Evolutionary conservation across 1,140 invertebrate genomes (phyloP).

Genomic region (Formica exsecta): DNA sequence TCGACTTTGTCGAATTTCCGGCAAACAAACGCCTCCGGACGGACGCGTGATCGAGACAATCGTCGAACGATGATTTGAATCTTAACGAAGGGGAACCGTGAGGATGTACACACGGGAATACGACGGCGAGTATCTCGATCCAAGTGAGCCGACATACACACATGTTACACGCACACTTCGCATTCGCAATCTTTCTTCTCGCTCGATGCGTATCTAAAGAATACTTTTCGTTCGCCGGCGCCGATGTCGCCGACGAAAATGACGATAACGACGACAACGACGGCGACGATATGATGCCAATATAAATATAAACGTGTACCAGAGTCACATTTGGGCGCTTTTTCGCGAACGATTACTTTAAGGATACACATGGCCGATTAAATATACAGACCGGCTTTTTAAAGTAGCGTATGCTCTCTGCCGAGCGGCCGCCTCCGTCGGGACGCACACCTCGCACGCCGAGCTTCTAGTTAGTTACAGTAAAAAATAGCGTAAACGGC

Average conservation of each 20-base stretch:
- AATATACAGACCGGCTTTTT: slow-evolving; percentile 69
- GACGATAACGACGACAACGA: neutral
- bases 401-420: slow-evolving; percentile 75
- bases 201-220: neutral
- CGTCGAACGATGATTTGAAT: neutral
- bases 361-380: slow-evolving; percentile 75
- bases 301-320: neutral
- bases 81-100: slow-evolving; percentile 32
- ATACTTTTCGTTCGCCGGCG: neutral
- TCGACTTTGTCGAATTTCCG: neutral
- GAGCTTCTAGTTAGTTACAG: slow-evolving; percentile 84
- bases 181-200: neutral
- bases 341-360: slow-evolving; percentile 22
- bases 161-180: neutral
- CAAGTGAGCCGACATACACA: neutral
- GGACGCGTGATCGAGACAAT: neutral
- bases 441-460: slow-evolving; percentile 59
- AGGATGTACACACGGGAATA: neutral
- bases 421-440: slow-evolving; percentile 69
- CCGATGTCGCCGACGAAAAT: neutral
- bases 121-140: slow-evolving; percentile 26
- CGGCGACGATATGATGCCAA: neutral
- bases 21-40: neutral
- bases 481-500: slow-evolving; percentile 87
- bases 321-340: slow-evolving; percentile 60